Evolutionary conservation across 2,797 vertebrate genomes (phyloP), one percentile per base, ranked within the genome.

Genomic region (Sorex maritimensis): DNA sequence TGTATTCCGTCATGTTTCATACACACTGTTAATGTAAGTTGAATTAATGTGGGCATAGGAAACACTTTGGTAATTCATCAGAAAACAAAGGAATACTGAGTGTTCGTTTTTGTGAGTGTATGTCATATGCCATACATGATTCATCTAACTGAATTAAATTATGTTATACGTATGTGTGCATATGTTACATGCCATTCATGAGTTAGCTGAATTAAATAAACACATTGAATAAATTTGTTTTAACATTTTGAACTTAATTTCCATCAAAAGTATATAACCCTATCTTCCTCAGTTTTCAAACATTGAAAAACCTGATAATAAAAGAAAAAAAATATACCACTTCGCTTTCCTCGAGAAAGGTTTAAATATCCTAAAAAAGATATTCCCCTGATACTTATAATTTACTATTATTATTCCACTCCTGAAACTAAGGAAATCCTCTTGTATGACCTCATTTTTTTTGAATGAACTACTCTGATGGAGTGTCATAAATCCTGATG

Each of bases 381-480:
- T 38, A 88, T 69, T 94, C 88, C 79, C 93, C 21, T 67, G 91
- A 91, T 91, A 81, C 84, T 88, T 94, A n/a, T 85, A 96, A 94
- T 94, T 96, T 96, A 95, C 78, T 92, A 92, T 95, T 96, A 95
- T 95, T 95, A 92, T 3, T n/a, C 92, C 19, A 90, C 87, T 95
- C 95, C 84, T 96, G 91, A 95, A 91, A 88, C 49, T 55, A 90
- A 93, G 95, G 93, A 95, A 96, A 96, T 94, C 68, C 91, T 93
- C 93, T 86, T 30, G 68, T 95, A 80, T 92, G 91, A 96, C 81
- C 86, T 90, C 88, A 93, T 95, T 67, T 94, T 92, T 91, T 58
- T 58, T 88, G 86, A 95, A 95, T 95, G 71, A 77, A 84, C 80
- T 26, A 21, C 61, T 94, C 93, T 90, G 79, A 92, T 73, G 23